A percentile compares a stretch with the other conserved stretches of the same genome.
Conservation (phyloP, 2,888 invertebrate genomes). For the Eupithecia centaureata region DNA sequence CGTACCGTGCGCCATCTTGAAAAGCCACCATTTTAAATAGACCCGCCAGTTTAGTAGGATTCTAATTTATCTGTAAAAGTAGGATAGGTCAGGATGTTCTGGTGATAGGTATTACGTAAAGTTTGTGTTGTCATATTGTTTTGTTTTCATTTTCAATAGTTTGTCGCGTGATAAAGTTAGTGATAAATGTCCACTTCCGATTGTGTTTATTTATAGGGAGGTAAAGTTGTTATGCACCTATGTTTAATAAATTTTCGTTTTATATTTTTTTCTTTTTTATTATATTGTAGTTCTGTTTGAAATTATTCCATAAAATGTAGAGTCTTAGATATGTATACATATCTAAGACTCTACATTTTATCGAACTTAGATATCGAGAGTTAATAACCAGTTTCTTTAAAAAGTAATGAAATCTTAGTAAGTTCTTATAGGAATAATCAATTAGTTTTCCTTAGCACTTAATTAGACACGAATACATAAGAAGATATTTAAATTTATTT, state of each 20-base stretch:
- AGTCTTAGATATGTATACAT: no score
- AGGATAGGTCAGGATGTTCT: constrained; percentile 37
- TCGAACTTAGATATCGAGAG: no score
- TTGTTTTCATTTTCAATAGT: constrained; percentile 32
- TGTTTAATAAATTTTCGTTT: background rate
- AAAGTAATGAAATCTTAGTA: no score
- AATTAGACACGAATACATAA: no score
- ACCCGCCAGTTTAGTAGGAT: constrained; percentile 44
- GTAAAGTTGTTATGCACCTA: background rate
- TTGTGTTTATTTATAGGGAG: constrained; percentile 12
- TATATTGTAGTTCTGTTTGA: no score
- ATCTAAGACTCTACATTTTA: no score
- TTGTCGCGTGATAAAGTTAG: constrained; percentile 20
- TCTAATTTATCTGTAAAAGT: background rate
- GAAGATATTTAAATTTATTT: no score
- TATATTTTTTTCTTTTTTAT: no score
- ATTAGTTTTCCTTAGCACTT: no score
- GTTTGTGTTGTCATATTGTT: constrained; percentile 50
- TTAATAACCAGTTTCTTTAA: no score
- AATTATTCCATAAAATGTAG: no score
- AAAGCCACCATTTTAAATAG: constrained; percentile 58
- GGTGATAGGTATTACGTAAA: constrained; percentile 58
- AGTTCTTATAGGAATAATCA: no score
- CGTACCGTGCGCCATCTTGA: constrained; percentile 65
- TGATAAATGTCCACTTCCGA: constrained; percentile 27